phyloP scores from a whole-genome alignment of 2,888 invertebrate species.

The Apamea anceps region DNA sequence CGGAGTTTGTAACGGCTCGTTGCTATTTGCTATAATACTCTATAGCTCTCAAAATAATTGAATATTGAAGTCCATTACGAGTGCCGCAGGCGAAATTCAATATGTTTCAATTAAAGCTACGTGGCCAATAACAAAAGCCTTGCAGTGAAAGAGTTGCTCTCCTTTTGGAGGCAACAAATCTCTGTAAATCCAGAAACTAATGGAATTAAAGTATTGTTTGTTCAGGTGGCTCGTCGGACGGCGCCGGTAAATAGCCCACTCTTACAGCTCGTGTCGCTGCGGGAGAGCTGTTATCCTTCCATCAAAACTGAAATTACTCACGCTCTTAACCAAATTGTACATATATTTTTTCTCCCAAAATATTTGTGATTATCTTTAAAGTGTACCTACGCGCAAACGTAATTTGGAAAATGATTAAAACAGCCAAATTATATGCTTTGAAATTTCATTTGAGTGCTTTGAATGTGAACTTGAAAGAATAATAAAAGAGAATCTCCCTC shows the following conservation, averaged over 20 bases:
- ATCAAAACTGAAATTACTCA: constrained; percentile 68
- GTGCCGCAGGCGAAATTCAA: constrained; percentile 28
- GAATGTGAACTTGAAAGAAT: constrained; percentile 35
- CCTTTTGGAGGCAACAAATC: constrained; percentile 60
- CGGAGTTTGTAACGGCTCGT: constrained; percentile 6
- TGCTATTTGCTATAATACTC: constrained; percentile 27
- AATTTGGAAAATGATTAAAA: constrained; percentile 54
- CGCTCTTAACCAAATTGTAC: constrained; percentile 53
- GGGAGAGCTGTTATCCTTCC: constrained; percentile 66
- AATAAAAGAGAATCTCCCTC: constrained; percentile 35
- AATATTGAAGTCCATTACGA: constrained; percentile 31
- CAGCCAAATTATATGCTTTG: constrained; percentile 41
- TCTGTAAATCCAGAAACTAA: constrained; percentile 70
- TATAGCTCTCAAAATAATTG: constrained; percentile 35
- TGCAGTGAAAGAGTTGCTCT: constrained; percentile 47
- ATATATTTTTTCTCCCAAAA: constrained; percentile 47
- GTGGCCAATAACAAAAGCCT: constrained; percentile 55
- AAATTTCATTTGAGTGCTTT: constrained; percentile 33
- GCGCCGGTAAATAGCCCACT: constrained; percentile 65
- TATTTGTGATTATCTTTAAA: constrained; percentile 56
- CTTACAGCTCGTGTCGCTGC: constrained; percentile 9
- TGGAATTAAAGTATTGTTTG: constrained; percentile 80
- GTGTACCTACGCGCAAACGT: constrained; percentile 30
- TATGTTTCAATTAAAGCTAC: constrained; percentile 45
- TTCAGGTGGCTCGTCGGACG: constrained; percentile 70